Evolutionary conservation across 2,888 invertebrate genomes (phyloP), one percentile per base, ranked within the genome.

Genomic region (Drosophila ezoana): DNA sequence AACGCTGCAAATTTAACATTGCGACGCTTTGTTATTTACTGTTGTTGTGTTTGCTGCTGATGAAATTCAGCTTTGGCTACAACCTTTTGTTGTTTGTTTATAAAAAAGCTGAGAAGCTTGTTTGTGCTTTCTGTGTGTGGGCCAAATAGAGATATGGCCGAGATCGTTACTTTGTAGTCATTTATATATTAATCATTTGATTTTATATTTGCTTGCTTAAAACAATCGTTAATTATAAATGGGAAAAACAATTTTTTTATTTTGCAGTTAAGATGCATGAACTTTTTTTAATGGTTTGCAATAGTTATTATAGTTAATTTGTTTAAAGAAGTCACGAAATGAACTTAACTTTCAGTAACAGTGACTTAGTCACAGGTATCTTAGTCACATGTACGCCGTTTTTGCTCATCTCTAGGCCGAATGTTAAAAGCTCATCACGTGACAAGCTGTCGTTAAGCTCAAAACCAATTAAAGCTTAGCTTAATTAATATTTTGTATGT

Each of bases 391-490:
- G 14, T 13, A 1, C 4, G 9, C 37, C 6, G 11, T 38, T 37
- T 4, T 16, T 18, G 28, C 16, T 16, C 40, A 28, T 28, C 40
- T 28, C 40, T 5, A 37, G 1, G 3, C 0, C 1, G 13, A 14
- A 35, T 51, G 40, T 28, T 33, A 37, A 79, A 66, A 60, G 61
- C 72, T 72, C 35, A 61, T 79, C 79, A 71, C 63, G 76, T 71
- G 79, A 75, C 61, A 1, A 37, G 18, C 44, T 41, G 35, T 13
- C 40, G 33, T n/a, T n/a, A 45, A 40, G 57, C 59, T 56, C 4
- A 11, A 61, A 56, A 20, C 14, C 23, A 51, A 53, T 41, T 37
- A 58, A 64, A 69, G 76, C 62, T 66, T 32, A 14, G 51, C 23
- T 28, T n/a, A 48, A 33, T 10, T 10, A 13, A 16, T 5, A n/a